Evolutionary conservation across 2,888 invertebrate genomes (phyloP).

Genomic region (Tetranychus truncatus): DNA sequence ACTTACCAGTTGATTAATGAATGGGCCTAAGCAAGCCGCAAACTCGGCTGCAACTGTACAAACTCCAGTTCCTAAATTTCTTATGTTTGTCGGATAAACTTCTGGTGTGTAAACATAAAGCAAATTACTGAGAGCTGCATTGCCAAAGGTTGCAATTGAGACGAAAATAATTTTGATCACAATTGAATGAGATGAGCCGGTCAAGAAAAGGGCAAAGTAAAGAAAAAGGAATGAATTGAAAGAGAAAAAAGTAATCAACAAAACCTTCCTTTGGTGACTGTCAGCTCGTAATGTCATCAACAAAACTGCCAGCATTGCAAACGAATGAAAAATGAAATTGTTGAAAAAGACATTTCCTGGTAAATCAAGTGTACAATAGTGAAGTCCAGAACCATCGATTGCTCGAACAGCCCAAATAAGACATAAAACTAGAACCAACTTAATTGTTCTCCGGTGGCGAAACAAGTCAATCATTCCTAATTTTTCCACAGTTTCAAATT

Average conservation of each 20-base stretch:
- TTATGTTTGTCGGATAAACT: slow-evolving; percentile 21
- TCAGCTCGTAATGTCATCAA: background rate
- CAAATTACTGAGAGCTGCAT: slow-evolving; percentile 19
- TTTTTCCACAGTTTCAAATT: background rate
- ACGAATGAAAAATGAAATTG: slow-evolving; percentile 36
- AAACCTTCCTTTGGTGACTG: background rate
- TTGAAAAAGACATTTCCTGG: slow-evolving; percentile 55
- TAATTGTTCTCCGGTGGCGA: background rate
- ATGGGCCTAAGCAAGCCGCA: slow-evolving; percentile 23
- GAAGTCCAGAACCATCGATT: slow-evolving; percentile 54
- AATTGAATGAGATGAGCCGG: slow-evolving; percentile 14
- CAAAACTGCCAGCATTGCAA: background rate
- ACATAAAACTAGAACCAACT: slow-evolving; percentile 42
- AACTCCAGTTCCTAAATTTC: slow-evolving; percentile 21
- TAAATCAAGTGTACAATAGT: slow-evolving; percentile 53
- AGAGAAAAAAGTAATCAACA: background rate
- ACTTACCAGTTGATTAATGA: slow-evolving; percentile 23
- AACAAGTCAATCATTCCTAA: background rate
- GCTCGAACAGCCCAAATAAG: slow-evolving; percentile 58
- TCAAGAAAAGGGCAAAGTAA: slow-evolving; percentile 24
- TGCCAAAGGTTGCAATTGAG: slow-evolving; percentile 25
- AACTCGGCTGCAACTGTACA: slow-evolving; percentile 21
- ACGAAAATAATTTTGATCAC: slow-evolving; percentile 26
- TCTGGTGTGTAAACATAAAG: slow-evolving; percentile 23
- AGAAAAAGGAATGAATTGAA: background rate